Conservation (phyloP, 2,797 vertebrate species). For the Schizothorax lantsangensis region DNA sequence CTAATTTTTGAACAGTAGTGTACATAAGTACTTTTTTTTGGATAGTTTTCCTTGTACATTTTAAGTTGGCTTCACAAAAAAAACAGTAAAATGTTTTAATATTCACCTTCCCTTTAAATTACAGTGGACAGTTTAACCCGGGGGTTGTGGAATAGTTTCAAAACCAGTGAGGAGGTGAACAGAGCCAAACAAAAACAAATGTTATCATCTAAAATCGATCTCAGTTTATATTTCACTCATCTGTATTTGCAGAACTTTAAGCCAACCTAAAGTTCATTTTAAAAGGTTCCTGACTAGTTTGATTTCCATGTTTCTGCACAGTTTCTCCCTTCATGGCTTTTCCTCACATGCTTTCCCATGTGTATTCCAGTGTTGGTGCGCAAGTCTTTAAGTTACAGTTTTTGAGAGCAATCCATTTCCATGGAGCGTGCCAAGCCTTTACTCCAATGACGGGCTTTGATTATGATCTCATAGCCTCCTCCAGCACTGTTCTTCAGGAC, state of each 20-base stretch:
- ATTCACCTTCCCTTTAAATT: constrained; percentile 12
- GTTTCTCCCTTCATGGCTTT: not conserved
- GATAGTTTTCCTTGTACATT: constrained; percentile 26
- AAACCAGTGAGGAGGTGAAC: constrained; percentile 4
- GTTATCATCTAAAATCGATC: not conserved
- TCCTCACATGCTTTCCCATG: constrained; percentile 1
- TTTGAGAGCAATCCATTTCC: constrained; percentile 37
- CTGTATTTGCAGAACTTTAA: constrained; percentile 7
- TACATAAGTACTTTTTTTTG: constrained; percentile 4
- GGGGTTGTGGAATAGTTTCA: constrained; percentile 13
- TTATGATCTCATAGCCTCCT: constrained; percentile 58
- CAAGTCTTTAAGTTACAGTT: constrained; percentile 54
- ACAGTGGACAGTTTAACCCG: not conserved
- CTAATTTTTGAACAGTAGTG: not conserved
- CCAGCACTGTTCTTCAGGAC: constrained; percentile 35
- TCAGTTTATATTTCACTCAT: not conserved
- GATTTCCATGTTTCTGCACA: constrained; percentile 23
- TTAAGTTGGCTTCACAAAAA: constrained; percentile 12
- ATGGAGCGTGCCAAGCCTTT: constrained; percentile 41
- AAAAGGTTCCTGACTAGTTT: constrained; percentile 15
- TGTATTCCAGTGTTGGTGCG: constrained; percentile 35
- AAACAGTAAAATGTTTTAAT: constrained; percentile 1
- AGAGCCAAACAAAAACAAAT: constrained; percentile 5
- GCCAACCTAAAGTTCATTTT: constrained; percentile 24
- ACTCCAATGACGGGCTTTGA: constrained; percentile 29